Evolutionary conservation across 1,140 invertebrate species (phyloP).

Genomic region (Mactra quadrangularis): DNA sequence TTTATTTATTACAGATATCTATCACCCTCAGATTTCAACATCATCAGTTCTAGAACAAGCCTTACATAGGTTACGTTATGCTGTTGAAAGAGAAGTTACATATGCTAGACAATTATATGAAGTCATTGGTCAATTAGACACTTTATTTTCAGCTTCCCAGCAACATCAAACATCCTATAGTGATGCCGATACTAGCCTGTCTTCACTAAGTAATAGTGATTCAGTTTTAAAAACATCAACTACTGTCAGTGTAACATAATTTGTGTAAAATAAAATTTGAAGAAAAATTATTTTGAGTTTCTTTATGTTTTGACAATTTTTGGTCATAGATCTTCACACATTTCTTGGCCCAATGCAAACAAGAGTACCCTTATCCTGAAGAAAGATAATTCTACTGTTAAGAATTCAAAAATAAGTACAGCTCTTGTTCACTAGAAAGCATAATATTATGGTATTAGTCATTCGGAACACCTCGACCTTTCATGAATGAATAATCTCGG

Average conservation of each 20-base stretch:
- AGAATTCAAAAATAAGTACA: too few relatives aligned
- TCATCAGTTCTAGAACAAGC: constrained; percentile 86
- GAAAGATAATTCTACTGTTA: too few relatives aligned
- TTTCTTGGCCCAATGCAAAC: too few relatives aligned
- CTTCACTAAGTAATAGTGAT: background rate
- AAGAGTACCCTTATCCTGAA: too few relatives aligned
- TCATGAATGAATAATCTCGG: too few relatives aligned
- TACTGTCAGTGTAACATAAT: constrained; percentile 27
- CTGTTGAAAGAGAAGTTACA: constrained; percentile 88
- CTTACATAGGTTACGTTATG: constrained; percentile 86
- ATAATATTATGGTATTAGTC: too few relatives aligned
- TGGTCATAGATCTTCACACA: too few relatives aligned
- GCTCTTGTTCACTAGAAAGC: too few relatives aligned
- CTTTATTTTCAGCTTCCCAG: constrained; percentile 75
- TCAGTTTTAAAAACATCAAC: constrained; percentile 33
- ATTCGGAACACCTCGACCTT: too few relatives aligned
- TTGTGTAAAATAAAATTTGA: background rate
- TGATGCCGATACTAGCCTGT: background rate
- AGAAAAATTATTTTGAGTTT: background rate
- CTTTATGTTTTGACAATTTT: too few relatives aligned
- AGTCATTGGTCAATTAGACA: constrained; percentile 81
- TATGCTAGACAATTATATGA: constrained; percentile 82
- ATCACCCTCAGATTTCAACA: constrained; percentile 75
- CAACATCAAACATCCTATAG: background rate
- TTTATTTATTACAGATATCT: constrained; percentile 75